phyloP scores from a whole-genome alignment of 92 coral and sea anemone species.

The Virgularia gustaviana region DNA sequence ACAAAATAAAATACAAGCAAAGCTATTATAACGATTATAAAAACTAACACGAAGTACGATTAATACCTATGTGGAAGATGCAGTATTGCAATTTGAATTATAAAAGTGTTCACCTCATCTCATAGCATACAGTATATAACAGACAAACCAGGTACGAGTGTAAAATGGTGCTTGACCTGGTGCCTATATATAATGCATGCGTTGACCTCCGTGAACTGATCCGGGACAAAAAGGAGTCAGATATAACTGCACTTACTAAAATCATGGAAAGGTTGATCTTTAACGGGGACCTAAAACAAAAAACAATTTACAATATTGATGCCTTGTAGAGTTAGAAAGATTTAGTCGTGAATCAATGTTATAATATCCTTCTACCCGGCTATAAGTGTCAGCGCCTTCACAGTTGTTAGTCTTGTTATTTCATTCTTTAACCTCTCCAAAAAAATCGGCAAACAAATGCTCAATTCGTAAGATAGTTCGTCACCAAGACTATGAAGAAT shows the following conservation, averaged over 20 bases:
- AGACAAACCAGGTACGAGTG: too few relatives aligned
- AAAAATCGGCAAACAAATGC: constrained; percentile 87
- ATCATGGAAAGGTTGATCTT: constrained; percentile 76
- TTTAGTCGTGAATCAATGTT: neutral
- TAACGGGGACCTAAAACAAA: constrained; percentile 75
- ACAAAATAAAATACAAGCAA: too few relatives aligned
- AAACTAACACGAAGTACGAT: neutral
- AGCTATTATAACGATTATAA: neutral
- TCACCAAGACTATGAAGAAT: constrained; percentile 91
- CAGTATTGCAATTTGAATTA: neutral
- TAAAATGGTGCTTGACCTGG: too few relatives aligned
- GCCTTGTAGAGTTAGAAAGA: neutral
- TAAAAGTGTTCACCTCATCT: neutral
- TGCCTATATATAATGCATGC: too few relatives aligned
- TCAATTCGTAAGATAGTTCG: constrained; percentile 66
- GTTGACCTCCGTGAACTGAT: neutral
- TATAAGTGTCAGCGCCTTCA: constrained; percentile 87
- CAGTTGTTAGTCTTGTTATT: constrained; percentile 92
- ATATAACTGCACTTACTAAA: constrained; percentile 73
- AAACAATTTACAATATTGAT: neutral
- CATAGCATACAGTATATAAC: too few relatives aligned
- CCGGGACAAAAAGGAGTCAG: neutral
- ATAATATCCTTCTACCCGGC: constrained; percentile 61
- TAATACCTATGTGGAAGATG: neutral
- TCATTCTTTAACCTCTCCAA: constrained; percentile 94